These are phyloP conservation scores for Neelides sp. DNA, from an alignment of 1,140 invertebrate species.

Conservation along the genomic window DNA sequence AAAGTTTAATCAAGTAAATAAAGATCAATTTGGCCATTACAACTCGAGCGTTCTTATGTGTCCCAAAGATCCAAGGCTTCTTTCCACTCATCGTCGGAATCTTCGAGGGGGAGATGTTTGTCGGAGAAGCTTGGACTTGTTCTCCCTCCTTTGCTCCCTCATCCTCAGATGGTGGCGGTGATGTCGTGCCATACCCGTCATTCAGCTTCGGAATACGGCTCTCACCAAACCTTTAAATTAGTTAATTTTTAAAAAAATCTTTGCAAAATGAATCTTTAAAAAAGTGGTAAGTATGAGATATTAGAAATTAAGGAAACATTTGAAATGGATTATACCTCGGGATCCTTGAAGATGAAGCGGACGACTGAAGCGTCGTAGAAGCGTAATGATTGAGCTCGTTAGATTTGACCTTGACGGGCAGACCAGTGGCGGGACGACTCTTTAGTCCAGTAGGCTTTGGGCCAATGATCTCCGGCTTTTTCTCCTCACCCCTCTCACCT, in stretches of 20 bases:
- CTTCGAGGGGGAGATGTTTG: constrained; percentile 7
- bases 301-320: too few species aligned
- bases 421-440: too few species aligned
- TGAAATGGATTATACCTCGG: too few species aligned
- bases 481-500: neutral
- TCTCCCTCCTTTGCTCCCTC: neutral
- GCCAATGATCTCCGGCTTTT: neutral
- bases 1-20: constrained; percentile 6
- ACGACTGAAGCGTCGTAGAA: too few species aligned
- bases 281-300: too few species aligned
- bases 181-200: neutral
- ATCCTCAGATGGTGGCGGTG: neutral
- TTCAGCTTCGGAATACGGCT: constrained; percentile 21
- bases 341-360: too few species aligned
- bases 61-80: constrained; percentile 47
- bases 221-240: constrained; percentile 13
- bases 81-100: constrained; percentile 13
- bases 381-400: too few species aligned
- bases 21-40: constrained; percentile 33
- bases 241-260: too few species aligned
- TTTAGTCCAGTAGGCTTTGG: neutral
- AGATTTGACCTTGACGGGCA: too few species aligned
- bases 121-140: neutral
- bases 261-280: too few species aligned
- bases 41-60: constrained; percentile 47